A percentile compares a stretch with the other conserved stretches of the same genome.
phyloP scores from a whole-genome alignment of 2,797 vertebrate species.

The Alcedo atthis region DNA sequence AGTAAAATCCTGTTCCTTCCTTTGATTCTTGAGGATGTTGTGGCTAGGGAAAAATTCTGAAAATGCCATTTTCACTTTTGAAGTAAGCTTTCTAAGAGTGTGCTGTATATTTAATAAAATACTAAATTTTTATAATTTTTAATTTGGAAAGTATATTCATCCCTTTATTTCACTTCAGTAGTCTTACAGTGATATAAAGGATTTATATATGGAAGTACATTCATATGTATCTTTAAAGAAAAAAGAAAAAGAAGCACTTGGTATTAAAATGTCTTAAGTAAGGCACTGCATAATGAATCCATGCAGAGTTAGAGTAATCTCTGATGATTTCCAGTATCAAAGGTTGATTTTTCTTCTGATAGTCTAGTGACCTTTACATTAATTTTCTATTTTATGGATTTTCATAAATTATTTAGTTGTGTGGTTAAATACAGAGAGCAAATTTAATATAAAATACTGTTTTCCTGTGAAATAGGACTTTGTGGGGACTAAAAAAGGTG shows the following conservation, averaged over 20 bases:
- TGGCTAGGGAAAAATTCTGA: background rate
- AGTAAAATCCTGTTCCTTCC: background rate
- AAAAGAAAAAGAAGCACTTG: background rate
- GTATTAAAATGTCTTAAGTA: slow-evolving; percentile 23
- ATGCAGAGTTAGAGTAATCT: slow-evolving; percentile 24
- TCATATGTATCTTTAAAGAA: background rate
- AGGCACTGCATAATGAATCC: slow-evolving; percentile 45
- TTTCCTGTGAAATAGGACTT: background rate
- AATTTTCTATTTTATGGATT: slow-evolving; percentile 67
- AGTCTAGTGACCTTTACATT: slow-evolving; percentile 64
- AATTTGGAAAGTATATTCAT: background rate
- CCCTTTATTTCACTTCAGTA: background rate
- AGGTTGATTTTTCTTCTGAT: slow-evolving; percentile 68
- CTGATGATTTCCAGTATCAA: slow-evolving; percentile 51
- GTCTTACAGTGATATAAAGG: background rate
- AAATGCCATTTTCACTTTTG: background rate
- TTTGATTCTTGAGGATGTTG: background rate
- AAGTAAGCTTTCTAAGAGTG: background rate
- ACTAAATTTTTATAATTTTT: background rate
- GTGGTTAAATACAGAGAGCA: background rate
- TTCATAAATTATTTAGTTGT: slow-evolving; percentile 61
- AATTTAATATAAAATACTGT: background rate
- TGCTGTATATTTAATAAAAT: background rate
- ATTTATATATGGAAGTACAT: background rate
- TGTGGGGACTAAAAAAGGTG: background rate